phyloP scores from a whole-genome alignment of 1,140 invertebrate genomes.

The Caerostris darwini region DNA sequence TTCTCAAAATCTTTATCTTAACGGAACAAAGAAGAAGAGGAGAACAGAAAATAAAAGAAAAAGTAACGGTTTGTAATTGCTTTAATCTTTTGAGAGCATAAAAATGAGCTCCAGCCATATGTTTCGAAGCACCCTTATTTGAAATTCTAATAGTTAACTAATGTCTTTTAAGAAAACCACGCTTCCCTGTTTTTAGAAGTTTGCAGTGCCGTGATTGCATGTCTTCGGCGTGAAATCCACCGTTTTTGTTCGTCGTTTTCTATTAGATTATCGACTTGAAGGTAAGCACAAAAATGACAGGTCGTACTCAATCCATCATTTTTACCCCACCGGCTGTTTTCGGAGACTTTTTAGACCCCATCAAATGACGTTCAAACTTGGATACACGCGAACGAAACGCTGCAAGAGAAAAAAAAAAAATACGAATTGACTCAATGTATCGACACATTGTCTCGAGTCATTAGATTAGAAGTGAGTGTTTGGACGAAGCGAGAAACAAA shows the following conservation, averaged over 20 bases:
- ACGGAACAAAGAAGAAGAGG: too few species aligned
- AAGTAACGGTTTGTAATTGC: not conserved
- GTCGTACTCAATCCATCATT: slow-evolving; percentile 68
- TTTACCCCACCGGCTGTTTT: slow-evolving; percentile 59
- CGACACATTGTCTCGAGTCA: slow-evolving; percentile 58
- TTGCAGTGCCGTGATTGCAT: not conserved
- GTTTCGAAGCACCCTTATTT: slow-evolving; percentile 62
- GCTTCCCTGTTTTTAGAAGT: not conserved
- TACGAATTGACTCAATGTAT: slow-evolving; percentile 53
- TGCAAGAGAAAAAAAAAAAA: slow-evolving; percentile 23
- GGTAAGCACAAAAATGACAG: slow-evolving; percentile 52
- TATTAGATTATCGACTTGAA: slow-evolving; percentile 70
- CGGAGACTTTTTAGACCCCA: slow-evolving; percentile 69
- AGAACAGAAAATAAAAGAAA: not conserved
- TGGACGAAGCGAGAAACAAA: not conserved
- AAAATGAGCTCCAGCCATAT: slow-evolving; percentile 37
- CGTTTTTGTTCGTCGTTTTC: not conserved
- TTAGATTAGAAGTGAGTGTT: slow-evolving; percentile 64
- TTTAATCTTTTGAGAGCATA: slow-evolving; percentile 16
- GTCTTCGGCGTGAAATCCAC: not conserved
- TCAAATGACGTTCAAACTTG: slow-evolving; percentile 61
- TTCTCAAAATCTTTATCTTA: not conserved
- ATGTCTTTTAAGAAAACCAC: slow-evolving; percentile 29
- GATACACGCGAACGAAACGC: slow-evolving; percentile 21
- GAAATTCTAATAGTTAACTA: slow-evolving; percentile 65